phyloP scores from a whole-genome alignment of 2,113 vertebrate species.

The Grallaria varia region DNA sequence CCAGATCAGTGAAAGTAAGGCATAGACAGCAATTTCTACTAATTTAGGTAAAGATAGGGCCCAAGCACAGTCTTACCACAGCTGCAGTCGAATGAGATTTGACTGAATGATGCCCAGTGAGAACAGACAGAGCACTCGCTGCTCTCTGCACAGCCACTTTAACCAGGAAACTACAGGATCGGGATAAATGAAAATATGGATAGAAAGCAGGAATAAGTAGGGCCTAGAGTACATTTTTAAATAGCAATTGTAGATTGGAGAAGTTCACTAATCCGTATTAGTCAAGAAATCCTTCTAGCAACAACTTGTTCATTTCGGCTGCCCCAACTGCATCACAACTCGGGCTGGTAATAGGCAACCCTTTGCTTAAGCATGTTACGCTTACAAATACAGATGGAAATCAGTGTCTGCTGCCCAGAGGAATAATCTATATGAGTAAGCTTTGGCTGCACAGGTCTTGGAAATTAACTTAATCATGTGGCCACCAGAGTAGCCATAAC shows the following conservation, averaged over 20 bases:
- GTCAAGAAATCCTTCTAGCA: background rate
- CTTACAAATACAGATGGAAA: background rate
- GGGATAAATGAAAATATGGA: background rate
- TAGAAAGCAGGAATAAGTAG: background rate
- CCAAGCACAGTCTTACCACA: background rate
- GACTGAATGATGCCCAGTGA: background rate
- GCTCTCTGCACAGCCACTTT: background rate
- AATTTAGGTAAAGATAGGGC: background rate
- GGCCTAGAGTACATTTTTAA: background rate
- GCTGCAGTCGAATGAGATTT: background rate
- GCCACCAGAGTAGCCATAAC: background rate
- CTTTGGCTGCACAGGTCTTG: background rate
- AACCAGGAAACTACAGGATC: background rate
- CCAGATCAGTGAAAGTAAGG: background rate
- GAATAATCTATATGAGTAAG: background rate
- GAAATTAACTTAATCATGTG: background rate
- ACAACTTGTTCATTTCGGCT: background rate
- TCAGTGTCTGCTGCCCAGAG: background rate
- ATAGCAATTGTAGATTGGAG: background rate
- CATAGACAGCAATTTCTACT: background rate
- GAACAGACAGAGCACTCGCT: background rate
- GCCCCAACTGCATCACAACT: background rate
- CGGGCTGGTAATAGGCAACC: background rate
- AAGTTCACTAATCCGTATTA: background rate
- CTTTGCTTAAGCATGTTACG: background rate